A percentile compares a stretch with the other conserved stretches of the same genome.
Evolutionary conservation across 2,113 vertebrate species (phyloP).

Genomic region (Meleagris gallopavo): DNA sequence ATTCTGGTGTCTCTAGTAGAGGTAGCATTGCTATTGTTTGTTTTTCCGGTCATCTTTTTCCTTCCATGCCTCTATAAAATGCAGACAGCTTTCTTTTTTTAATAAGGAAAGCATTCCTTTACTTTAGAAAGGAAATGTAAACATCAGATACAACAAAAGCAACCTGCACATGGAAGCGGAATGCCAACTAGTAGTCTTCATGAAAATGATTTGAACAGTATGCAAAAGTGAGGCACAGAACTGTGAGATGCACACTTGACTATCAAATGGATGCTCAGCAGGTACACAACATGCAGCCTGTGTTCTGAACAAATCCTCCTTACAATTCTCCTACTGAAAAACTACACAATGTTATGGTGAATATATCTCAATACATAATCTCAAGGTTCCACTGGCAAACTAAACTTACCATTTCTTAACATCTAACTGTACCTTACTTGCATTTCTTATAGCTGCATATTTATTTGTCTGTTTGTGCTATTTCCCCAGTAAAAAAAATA

Average conservation of each 20-base stretch:
- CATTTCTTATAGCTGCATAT: neutral
- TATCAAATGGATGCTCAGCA: neutral
- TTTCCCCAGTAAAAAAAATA: neutral
- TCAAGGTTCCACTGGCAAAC: neutral
- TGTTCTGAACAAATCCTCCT: neutral
- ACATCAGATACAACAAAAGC: neutral
- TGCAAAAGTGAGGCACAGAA: neutral
- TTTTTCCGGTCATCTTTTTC: neutral
- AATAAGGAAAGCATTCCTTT: neutral
- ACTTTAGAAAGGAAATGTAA: neutral
- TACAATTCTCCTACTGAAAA: neutral
- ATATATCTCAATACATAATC: neutral
- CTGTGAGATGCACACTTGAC: accelerated
- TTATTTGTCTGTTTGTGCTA: neutral
- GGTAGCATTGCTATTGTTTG: neutral
- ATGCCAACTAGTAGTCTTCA: neutral
- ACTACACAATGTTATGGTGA: neutral
- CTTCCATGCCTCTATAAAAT: neutral
- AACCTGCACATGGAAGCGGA: neutral
- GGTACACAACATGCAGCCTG: accelerated
- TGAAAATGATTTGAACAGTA: neutral
- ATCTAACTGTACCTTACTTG: neutral
- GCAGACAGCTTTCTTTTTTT: neutral
- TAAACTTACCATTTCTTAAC: neutral
- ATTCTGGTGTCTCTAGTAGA: neutral